These are phyloP conservation scores for Heliconius hermathena DNA, from an alignment of 1,140 invertebrate genomes.

Conservation along the genomic window DNA sequence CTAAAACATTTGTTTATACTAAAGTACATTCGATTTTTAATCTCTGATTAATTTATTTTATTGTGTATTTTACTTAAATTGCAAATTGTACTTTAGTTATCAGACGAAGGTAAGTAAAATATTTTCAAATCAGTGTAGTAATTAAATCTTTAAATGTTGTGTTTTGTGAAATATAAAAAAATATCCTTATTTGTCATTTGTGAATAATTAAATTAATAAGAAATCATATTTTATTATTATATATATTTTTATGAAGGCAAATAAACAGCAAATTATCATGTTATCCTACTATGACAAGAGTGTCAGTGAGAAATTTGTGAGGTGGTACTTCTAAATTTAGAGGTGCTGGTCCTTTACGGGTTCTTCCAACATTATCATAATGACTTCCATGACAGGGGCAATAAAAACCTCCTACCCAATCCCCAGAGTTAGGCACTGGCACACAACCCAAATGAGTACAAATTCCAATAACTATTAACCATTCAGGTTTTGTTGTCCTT, in stretches of 20 bases:
- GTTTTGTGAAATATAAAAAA: neutral
- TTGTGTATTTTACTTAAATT: neutral
- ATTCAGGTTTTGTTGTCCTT: slow-evolving; percentile 85
- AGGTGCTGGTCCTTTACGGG: slow-evolving; percentile 93
- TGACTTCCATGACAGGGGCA: slow-evolving; percentile 97
- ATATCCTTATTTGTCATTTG: neutral
- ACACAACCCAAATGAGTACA: slow-evolving; percentile 96
- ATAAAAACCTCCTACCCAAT: slow-evolving; percentile 89
- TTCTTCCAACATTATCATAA: slow-evolving; percentile 92
- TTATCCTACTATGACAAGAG: slow-evolving; percentile 61
- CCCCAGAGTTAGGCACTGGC: slow-evolving; percentile 90
- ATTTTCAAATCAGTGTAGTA: neutral
- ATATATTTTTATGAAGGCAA: neutral
- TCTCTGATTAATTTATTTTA: neutral
- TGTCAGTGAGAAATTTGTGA: slow-evolving; percentile 80
- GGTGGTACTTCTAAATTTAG: slow-evolving; percentile 91
- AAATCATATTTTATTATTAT: neutral
- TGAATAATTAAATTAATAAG: neutral
- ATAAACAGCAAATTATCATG: neutral
- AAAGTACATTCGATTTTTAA: neutral
- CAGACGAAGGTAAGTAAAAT: neutral
- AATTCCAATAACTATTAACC: slow-evolving; percentile 92
- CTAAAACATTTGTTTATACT: too few species aligned
- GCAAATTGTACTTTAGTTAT: neutral
- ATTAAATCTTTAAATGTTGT: neutral